Conservation (phyloP, 2,888 invertebrate species). For the Tupiocoris notatus region DNA sequence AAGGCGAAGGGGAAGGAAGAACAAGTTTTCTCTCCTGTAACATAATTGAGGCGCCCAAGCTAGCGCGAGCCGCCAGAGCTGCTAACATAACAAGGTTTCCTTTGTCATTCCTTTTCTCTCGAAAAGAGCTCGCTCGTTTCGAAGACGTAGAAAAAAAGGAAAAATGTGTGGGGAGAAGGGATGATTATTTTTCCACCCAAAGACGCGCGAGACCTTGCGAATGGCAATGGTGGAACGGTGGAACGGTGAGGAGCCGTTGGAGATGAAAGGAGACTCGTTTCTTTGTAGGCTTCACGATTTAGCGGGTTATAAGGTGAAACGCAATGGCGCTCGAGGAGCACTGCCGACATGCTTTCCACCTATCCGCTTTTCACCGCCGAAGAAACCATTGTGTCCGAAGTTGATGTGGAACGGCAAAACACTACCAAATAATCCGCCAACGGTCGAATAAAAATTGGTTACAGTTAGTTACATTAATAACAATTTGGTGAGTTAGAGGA, state of each 20-base stretch:
- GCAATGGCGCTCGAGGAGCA: not conserved
- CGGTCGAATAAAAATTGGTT: not conserved
- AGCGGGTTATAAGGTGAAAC: conserved; percentile 27
- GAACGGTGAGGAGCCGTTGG: too few species aligned
- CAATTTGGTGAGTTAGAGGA: too few species aligned
- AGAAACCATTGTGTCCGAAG: not conserved
- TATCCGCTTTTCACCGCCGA: not conserved
- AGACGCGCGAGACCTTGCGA: conserved; percentile 3
- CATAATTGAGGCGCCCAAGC: conserved; percentile 37
- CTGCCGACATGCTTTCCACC: not conserved
- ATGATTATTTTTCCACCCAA: conserved; percentile 35
- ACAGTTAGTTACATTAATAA: too few species aligned
- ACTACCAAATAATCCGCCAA: not conserved
- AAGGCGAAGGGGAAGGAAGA: conserved; percentile 14
- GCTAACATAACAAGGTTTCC: conserved; percentile 42
- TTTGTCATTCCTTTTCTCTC: conserved; percentile 33
- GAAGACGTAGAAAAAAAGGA: not conserved
- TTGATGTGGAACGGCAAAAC: not conserved
- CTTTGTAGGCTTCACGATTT: conserved; percentile 26
- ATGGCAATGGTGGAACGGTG: not conserved
- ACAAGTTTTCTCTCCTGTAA: conserved; percentile 38
- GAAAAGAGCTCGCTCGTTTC: conserved; percentile 9
- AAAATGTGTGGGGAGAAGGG: not conserved
- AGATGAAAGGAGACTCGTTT: conserved; percentile 17
- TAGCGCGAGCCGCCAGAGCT: conserved; percentile 25